Evolutionary conservation across 53 echinoderm and acorn worm genomes (phyloP).

Genomic region (Antedon mediterranea): DNA sequence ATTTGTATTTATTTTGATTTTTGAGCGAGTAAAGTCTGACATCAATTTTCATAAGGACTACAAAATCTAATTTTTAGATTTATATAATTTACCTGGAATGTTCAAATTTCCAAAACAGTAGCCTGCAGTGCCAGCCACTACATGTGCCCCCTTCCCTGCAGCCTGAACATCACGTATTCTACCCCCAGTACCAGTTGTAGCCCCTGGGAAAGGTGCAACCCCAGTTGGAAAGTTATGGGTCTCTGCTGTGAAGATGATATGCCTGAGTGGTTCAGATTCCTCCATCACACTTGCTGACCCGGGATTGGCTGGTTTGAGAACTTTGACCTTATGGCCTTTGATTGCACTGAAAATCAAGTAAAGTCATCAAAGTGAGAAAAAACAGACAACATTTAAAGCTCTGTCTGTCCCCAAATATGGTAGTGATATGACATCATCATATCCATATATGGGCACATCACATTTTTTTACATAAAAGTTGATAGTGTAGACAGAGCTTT

Average conservation of each 20-base stretch:
- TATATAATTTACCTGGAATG: conserved; percentile 50
- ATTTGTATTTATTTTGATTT: no score
- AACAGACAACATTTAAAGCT: no score
- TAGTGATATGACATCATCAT: no score
- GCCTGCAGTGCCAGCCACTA: conserved; percentile 89
- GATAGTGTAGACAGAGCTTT: no score
- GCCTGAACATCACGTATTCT: conserved; percentile 85
- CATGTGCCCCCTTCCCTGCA: conserved; percentile 82
- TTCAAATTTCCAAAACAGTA: conserved; percentile 93
- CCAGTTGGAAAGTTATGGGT: conserved; percentile 98
- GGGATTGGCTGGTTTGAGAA: conserved; percentile 40
- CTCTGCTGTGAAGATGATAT: conserved; percentile 97
- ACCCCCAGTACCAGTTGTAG: conserved; percentile 90
- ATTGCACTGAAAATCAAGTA: conserved; percentile 47
- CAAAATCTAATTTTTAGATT: no score
- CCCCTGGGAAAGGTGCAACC: conserved; percentile 92
- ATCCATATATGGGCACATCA: no score
- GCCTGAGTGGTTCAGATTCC: conserved; percentile 39
- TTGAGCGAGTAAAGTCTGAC: no score
- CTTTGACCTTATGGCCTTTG: conserved; percentile 43
- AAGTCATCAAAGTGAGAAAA: background rate
- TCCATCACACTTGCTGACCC: conserved; percentile 13
- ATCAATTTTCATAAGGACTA: no score
- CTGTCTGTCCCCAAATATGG: no score
- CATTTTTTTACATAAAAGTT: no score